phyloP scores from a whole-genome alignment of 1,140 invertebrate species.

The Drosophila subobscura region DNA sequence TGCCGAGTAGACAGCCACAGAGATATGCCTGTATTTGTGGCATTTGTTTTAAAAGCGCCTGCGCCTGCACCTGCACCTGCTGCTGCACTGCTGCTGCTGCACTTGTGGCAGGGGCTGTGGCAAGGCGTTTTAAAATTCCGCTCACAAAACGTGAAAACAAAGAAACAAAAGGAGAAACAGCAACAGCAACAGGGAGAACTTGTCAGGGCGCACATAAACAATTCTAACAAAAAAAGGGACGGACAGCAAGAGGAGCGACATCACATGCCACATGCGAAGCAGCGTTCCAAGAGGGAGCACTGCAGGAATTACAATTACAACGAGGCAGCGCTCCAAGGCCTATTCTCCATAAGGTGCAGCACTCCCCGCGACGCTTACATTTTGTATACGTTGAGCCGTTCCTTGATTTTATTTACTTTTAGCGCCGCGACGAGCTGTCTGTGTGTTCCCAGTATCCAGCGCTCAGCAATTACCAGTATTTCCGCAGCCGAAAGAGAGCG shows the following conservation, averaged over 20 bases:
- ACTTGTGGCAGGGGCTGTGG: constrained; percentile 3
- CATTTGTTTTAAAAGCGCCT: constrained; percentile 71
- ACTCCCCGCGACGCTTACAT: constrained; percentile 3
- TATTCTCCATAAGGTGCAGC: too few relatives aligned
- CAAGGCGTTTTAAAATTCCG: constrained; percentile 67
- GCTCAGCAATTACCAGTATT: constrained; percentile 37
- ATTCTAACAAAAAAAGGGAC: constrained; percentile 71
- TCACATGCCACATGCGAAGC: constrained; percentile 5
- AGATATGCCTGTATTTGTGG: constrained; percentile 62
- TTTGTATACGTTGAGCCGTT: too few relatives aligned
- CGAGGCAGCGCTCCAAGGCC: neutral
- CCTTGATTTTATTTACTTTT: too few relatives aligned
- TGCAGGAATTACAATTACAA: constrained; percentile 62
- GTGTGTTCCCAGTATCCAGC: constrained; percentile 34
- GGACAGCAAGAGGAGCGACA: constrained; percentile 2
- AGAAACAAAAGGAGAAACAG: constrained; percentile 44
- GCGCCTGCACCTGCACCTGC: constrained; percentile 62
- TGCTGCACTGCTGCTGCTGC: constrained; percentile 30
- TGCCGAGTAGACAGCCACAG: constrained; percentile 1
- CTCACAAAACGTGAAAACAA: constrained; percentile 60
- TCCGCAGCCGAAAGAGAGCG: constrained; percentile 5
- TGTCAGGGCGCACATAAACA: constrained; percentile 50
- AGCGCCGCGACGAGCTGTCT: neutral
- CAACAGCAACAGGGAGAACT: constrained; percentile 37
- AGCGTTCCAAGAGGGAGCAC: constrained; percentile 44